A percentile compares a stretch with the other conserved stretches of the same genome.
Evolutionary conservation across 2,113 vertebrate species (phyloP).

Genomic region (Orcinus orca): DNA sequence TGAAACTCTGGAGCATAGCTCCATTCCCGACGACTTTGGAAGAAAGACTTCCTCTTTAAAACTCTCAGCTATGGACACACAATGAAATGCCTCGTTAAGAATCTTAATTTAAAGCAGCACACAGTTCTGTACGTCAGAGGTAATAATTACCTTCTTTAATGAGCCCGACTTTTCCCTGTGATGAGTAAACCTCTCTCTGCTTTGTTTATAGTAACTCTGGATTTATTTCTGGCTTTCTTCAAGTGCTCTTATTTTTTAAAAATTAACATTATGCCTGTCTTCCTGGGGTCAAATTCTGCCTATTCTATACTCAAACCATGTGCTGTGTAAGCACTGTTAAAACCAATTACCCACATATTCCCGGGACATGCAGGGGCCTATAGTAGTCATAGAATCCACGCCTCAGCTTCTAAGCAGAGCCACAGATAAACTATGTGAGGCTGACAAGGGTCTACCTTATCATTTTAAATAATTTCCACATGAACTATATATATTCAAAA

Average conservation of each 20-base stretch:
- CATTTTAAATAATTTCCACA: constrained; percentile 31
- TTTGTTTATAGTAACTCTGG: constrained; percentile 55
- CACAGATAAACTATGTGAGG: not conserved
- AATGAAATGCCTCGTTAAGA: constrained; percentile 76
- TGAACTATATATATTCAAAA: constrained; percentile 28
- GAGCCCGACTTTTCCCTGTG: constrained; percentile 51
- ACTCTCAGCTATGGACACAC: constrained; percentile 34
- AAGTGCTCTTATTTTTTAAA: constrained; percentile 3
- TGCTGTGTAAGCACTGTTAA: not conserved
- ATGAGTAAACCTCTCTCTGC: constrained; percentile 50
- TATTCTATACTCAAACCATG: constrained; percentile 36
- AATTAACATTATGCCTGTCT: constrained; percentile 9
- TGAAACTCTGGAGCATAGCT: not conserved
- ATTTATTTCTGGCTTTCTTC: constrained; percentile 62
- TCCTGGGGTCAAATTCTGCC: constrained; percentile 28
- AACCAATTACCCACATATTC: constrained; percentile 29
- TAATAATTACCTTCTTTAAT: constrained; percentile 71
- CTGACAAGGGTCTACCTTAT: not conserved
- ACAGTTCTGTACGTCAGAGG: constrained; percentile 60
- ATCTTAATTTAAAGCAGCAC: constrained; percentile 73
- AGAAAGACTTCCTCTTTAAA: constrained; percentile 21
- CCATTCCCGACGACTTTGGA: not conserved
- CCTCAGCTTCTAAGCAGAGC: not conserved
- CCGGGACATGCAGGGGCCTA: not conserved
- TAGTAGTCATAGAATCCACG: not conserved